These are phyloP conservation scores for Struthidea cinerea DNA, from an alignment of 2,113 vertebrate genomes.

Conservation along the genomic window DNA sequence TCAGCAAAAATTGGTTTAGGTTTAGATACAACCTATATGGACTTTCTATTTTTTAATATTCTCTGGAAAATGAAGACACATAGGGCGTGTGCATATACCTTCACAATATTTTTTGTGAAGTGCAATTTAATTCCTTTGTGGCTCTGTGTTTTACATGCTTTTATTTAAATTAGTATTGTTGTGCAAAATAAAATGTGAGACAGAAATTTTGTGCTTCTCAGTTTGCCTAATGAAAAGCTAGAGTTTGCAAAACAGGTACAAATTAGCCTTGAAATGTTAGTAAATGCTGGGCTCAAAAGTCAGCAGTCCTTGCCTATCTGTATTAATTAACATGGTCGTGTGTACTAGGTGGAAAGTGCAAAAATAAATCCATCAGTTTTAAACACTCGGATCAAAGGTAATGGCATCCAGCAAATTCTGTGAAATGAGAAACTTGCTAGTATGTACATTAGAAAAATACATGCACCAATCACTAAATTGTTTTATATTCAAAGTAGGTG, in stretches of 20 bases:
- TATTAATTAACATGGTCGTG: neutral
- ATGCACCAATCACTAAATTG: neutral
- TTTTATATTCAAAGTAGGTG: neutral
- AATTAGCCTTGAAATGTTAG: neutral
- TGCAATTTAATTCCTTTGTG: neutral
- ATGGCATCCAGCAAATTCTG: neutral
- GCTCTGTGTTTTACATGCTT: neutral
- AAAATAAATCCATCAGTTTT: neutral
- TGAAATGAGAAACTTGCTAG: neutral
- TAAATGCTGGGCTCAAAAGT: neutral
- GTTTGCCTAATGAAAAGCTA: neutral
- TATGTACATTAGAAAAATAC: neutral
- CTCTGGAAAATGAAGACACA: neutral
- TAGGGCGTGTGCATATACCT: neutral
- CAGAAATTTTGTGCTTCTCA: neutral
- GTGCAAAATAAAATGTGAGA: neutral
- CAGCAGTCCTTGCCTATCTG: neutral
- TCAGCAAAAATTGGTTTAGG: neutral
- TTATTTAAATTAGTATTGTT: neutral
- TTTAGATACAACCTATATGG: neutral
- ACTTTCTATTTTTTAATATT: neutral
- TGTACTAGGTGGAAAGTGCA: neutral
- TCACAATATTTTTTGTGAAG: neutral
- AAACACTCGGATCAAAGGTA: neutral
- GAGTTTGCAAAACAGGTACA: neutral